Base-by-base conservation (phyloP, 2,888 invertebrate species). In the Leptinotarsa juncta region DNA sequence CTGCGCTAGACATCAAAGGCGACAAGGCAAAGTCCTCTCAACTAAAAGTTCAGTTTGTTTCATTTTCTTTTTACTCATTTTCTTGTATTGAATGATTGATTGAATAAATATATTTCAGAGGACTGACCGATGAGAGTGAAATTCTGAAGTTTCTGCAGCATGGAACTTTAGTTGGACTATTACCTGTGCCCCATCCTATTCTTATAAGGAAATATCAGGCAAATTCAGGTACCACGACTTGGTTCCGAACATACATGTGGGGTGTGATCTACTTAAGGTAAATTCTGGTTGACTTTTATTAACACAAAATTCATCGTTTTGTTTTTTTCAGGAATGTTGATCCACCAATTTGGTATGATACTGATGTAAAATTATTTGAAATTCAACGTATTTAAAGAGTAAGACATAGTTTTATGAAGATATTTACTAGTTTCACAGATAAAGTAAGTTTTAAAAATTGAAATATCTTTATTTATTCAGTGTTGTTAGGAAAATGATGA, bases 181-280 rank as follows among this genome's bases (percentile, higher is more conserved):
- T 99, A 82, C 99, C 99, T 0, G 99, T 99, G 70, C 99, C 99
- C 7, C 99, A 99, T 90, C 99, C 99, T 12, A 99, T 99, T 88
- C 92, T 99, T 77, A 99, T 99, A 86, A 91, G 99, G 83, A 97
- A 99, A 90, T 99, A 99, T 90, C 99, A 99, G 89, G 98, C 99
- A 67, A 99, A 99, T 89, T 94, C 95, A 53, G 99, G 98, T 77
- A 99, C 99, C 0, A 98, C 98, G 42, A 97, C 98, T 84, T 99
- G 99, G 99, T 99, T 99, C 90, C 91, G 99, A 72, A 99, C 99
- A 0, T 99, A 99, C 88, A 96, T 99, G 93, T 99, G 99, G 99
- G 99, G 99, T 69, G 97, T 99, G 72, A 98, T 99, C 81, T 99
- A 99, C 89, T 91, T 99, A 83, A 93, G 97, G 94, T 96, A 86